phyloP scores from a whole-genome alignment of 1,140 invertebrate species.

The Pseudomyrmex cubaensis region DNA sequence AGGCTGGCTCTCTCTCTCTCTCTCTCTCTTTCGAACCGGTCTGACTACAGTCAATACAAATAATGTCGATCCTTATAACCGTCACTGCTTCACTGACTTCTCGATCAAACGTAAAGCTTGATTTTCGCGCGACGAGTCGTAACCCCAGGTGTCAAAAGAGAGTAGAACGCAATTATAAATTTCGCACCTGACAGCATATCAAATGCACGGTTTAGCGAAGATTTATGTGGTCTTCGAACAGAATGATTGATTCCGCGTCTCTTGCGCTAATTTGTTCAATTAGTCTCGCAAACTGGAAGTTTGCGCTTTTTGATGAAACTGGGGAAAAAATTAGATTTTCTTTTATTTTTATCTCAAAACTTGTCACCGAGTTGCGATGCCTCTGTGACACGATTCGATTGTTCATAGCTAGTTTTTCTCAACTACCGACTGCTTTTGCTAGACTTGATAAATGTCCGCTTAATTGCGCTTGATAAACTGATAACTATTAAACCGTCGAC shows the following conservation, averaged over 20 bases:
- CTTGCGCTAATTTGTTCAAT: neutral
- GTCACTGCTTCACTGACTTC: neutral
- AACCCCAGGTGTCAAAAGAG: constrained; percentile 31
- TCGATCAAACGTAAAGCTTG: constrained; percentile 32
- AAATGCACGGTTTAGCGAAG: constrained; percentile 2
- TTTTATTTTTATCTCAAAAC: neutral
- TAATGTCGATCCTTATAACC: constrained; percentile 36
- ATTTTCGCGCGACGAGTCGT: constrained; percentile 23
- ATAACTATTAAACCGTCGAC: constrained; percentile 31
- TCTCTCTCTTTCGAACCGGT: no score
- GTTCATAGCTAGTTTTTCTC: neutral
- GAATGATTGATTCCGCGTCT: constrained; percentile 32
- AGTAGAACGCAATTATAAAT: constrained; percentile 50
- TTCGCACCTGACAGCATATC: constrained; percentile 23
- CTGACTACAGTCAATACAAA: constrained; percentile 28
- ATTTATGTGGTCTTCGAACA: neutral
- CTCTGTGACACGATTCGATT: neutral
- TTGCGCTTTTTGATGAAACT: no score
- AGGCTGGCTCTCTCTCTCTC: neutral
- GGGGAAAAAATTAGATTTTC: neutral
- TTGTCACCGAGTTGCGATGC: neutral
- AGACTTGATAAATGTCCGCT: constrained; percentile 18
- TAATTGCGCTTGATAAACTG: constrained; percentile 19
- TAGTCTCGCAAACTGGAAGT: no score
- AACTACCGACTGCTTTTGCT: neutral